Base-by-base conservation (phyloP, 2,888 invertebrate genomes). In the Pseudococcus jackbeardsleyi region DNA sequence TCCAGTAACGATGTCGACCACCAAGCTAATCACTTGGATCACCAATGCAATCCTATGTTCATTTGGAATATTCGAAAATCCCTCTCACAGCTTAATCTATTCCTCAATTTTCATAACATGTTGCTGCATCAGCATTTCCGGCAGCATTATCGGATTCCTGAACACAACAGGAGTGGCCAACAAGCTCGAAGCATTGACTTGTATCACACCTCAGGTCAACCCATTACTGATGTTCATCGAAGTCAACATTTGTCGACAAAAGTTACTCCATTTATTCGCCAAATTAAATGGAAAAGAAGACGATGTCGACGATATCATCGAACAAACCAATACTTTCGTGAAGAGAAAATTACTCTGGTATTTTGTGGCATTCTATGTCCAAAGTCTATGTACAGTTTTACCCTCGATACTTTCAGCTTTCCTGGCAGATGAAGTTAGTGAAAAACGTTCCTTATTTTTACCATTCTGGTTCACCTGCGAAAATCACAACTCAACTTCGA, bases 391-490 rank as follows among this genome's bases (percentile, higher is more conserved):
- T 22, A 64, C 64, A 22, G 64, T 64, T 22, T 64, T 64, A 15
- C 64, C 64, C 5, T 22, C 64, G 19, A 15, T 64, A 22, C 8
- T 64, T 2, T 64, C 64, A 64, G 19, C 64, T 22, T 64, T 64
- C 22, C 6, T 22, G 22, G 64, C 6, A 22, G 19, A 64, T 11
- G 22, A 64, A 64, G 64, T 64, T 22, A 19, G 22, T 0, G 64
- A 64, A 22, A 64, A 64, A 64, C 19, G 64, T 9, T 77, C 77
- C 15, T 11, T 77, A 39, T 39, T 77, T 33, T 39, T 77, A 17
- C 77, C 77, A 77, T 39, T 39, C 15, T 77, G 77, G 77, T 77
- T 39, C 39, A 6, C 77, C 11, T 77, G 77, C 77, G 77, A 39
- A 64, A 6, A 64, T 19, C 9, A 8, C 12, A 64, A 64, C 19